Conservation (phyloP, 2,888 invertebrate genomes). For the Xanthorhoe designata region DNA sequence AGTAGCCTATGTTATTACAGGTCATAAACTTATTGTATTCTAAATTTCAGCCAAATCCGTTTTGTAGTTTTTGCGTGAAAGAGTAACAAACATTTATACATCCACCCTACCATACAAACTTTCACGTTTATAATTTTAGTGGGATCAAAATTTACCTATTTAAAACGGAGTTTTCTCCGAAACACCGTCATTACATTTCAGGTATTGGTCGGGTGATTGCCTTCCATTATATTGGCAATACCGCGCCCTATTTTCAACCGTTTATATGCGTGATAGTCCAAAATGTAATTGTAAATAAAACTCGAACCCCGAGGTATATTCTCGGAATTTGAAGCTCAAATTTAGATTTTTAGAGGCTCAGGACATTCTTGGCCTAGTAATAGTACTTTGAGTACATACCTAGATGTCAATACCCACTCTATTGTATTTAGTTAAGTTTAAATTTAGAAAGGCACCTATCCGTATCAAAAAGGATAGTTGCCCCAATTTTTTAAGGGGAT, state of each 20-base stretch:
- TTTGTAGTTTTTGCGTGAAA: no score
- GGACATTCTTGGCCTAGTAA: not conserved
- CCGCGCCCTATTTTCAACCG: not conserved
- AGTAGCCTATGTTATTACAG: no score
- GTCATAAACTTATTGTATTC: no score
- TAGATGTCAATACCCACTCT: no score
- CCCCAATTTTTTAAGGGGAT: no score
- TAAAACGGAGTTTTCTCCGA: not conserved
- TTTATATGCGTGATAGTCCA: constrained; percentile 1
- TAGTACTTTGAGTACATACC: no score
- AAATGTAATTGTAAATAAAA: not conserved
- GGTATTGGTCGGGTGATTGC: not conserved
- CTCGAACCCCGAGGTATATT: not conserved
- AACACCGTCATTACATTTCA: not conserved
- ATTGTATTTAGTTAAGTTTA: no score
- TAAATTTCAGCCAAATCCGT: no score
- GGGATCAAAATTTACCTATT: not conserved
- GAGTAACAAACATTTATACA: no score
- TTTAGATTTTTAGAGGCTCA: not conserved
- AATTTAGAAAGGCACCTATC: no score
- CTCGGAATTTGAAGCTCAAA: not conserved
- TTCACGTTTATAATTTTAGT: not conserved
- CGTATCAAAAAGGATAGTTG: no score
- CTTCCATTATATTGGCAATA: constrained; percentile 1
- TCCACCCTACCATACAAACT: no score